phyloP scores from a whole-genome alignment of 2,888 invertebrate species.

The Allacma fusca region DNA sequence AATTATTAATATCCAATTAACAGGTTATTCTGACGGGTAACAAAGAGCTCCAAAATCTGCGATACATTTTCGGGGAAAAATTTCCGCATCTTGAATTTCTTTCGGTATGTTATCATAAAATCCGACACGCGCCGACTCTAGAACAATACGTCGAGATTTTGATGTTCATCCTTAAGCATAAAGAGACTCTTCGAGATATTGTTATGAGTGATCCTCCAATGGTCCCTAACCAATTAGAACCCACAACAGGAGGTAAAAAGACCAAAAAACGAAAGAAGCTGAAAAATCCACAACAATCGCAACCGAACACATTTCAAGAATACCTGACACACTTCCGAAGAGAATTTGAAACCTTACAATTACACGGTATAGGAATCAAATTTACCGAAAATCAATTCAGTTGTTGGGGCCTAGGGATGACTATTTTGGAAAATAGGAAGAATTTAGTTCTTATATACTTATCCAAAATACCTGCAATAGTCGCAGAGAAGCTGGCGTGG shows the following conservation, averaged over 20 bases:
- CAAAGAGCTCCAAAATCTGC: constrained; percentile 19
- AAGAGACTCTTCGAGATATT: constrained; percentile 7
- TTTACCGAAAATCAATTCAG: constrained; percentile 27
- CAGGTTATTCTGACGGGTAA: constrained; percentile 13
- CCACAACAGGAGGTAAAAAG: neutral
- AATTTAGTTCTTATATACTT: neutral
- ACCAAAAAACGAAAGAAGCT: neutral
- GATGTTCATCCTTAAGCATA: constrained; percentile 32
- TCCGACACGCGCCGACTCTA: constrained; percentile 13
- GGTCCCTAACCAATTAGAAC: constrained; percentile 13
- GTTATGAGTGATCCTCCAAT: constrained; percentile 27
- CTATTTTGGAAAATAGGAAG: constrained; percentile 19
- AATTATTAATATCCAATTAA: too few relatives aligned
- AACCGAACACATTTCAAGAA: neutral
- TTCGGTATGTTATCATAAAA: neutral
- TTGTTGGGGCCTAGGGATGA: constrained; percentile 28
- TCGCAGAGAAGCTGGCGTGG: constrained; percentile 22
- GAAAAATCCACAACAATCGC: neutral
- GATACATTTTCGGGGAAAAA: constrained; percentile 1
- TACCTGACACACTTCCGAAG: constrained; percentile 9
- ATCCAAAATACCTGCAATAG: neutral
- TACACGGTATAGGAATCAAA: neutral
- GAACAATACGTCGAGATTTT: constrained; percentile 26
- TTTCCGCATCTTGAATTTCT: constrained; percentile 21
- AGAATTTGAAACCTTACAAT: constrained; percentile 1